Conservation (phyloP, 2,888 invertebrate genomes). For the Hypselothyrea guttata region DNA sequence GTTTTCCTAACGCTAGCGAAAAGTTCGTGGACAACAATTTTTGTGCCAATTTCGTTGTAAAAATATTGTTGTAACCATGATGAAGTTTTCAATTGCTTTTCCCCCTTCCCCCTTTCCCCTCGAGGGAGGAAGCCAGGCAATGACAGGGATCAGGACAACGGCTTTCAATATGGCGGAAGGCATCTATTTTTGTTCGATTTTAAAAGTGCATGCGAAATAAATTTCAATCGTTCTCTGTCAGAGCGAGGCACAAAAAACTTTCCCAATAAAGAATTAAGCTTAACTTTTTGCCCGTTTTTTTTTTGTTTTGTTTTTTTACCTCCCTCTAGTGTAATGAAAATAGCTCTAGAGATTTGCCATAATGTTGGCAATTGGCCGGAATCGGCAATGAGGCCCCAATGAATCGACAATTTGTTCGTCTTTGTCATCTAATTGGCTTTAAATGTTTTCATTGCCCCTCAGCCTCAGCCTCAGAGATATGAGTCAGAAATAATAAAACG, state of each 20-base stretch:
- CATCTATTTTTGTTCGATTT: constrained; percentile 72
- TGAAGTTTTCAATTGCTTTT: constrained; percentile 76
- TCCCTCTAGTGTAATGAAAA: constrained; percentile 2
- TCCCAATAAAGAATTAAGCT: constrained; percentile 60
- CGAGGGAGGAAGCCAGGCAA: constrained; percentile 24
- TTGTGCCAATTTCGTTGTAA: constrained; percentile 74
- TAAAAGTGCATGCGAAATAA: constrained; percentile 67
- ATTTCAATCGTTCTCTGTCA: constrained; percentile 49
- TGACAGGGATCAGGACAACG: constrained; percentile 2
- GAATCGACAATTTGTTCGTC: constrained; percentile 42
- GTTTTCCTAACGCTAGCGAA: constrained; percentile 57
- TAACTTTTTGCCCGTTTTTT: constrained; percentile 26
- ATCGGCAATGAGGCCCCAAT: constrained; percentile 13
- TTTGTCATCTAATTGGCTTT: constrained; percentile 62
- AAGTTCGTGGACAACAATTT: constrained; percentile 72
- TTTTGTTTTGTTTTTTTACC: too few species aligned
- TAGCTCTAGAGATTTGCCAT: constrained; percentile 18
- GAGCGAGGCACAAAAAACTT: constrained; percentile 44
- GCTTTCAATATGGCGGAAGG: constrained; percentile 51
- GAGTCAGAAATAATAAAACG: too few species aligned
- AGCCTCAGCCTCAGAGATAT: too few species aligned
- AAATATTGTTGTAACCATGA: constrained; percentile 76
- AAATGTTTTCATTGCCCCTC: constrained; percentile 49
- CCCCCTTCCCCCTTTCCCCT: too few species aligned
- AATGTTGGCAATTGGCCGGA: background rate